Evolutionary conservation across 1,140 invertebrate species (phyloP), one percentile per base, ranked within the genome.

Genomic region (Batillaria attramentaria): DNA sequence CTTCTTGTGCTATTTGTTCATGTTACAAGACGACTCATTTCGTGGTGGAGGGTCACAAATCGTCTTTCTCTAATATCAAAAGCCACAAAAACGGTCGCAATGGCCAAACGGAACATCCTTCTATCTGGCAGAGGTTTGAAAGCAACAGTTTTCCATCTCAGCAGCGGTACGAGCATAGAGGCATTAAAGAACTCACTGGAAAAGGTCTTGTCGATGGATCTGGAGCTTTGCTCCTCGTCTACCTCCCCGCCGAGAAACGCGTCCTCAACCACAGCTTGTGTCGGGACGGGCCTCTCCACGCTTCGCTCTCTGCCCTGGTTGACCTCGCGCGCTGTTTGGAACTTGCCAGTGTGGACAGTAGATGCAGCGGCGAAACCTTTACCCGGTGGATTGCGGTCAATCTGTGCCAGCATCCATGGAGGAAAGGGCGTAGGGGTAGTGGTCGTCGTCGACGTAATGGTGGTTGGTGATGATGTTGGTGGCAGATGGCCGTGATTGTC

Each of bases 111-210:
- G n/a, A n/a, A n/a, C n/a, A n/a, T n/a, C n/a, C n/a, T n/a, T n/a
- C n/a, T n/a, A n/a, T n/a, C n/a, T n/a, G n/a, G n/a, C n/a, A n/a
- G n/a, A n/a, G n/a, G n/a, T n/a, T n/a, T n/a, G n/a, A n/a, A n/a
- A n/a, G n/a, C n/a, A n/a, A n/a, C n/a, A n/a, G n/a, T n/a, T n/a
- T n/a, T n/a, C n/a, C n/a, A n/a, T n/a, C n/a, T n/a, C n/a, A n/a
- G n/a, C n/a, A n/a, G n/a, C n/a, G n/a, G n/a, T n/a, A n/a, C n/a
- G n/a, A n/a, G n/a, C n/a, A n/a, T n/a, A n/a, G n/a, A n/a, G n/a
- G n/a, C n/a, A n/a, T n/a, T n/a, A n/a, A n/a, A n/a, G n/a, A 65
- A 65, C 72, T 74, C 10, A 75, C 73, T 57, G 13, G 54, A 20
- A 18, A 62, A 62, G 3, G 73, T 62, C 43, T 75, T 75, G 33